Conservation (phyloP, 2,113 vertebrate genomes). For the Platysteira castanea region DNA sequence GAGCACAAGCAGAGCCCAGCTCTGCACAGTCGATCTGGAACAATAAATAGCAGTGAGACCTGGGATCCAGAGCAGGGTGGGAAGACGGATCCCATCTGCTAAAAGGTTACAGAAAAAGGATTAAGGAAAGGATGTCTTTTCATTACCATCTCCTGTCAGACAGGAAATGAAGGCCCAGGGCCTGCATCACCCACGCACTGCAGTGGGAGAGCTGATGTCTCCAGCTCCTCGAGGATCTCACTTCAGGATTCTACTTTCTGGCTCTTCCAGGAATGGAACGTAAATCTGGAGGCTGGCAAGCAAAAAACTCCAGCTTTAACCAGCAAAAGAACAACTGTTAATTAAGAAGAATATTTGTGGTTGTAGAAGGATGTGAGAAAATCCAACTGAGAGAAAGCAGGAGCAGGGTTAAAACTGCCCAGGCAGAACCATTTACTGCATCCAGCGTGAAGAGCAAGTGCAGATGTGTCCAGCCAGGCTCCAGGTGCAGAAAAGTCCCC, state of each 20-base stretch:
- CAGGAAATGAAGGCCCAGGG: conserved; percentile 50
- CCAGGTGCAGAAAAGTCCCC: background rate
- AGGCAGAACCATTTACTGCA: conserved; percentile 9
- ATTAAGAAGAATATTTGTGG: background rate
- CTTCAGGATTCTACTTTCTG: conserved; percentile 18
- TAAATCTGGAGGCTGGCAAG: conserved; percentile 51
- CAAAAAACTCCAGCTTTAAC: background rate
- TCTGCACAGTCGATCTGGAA: background rate
- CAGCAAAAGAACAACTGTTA: background rate
- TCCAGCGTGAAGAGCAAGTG: background rate
- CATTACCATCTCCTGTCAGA: conserved; percentile 30
- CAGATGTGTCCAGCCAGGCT: conserved; percentile 21
- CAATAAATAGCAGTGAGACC: background rate
- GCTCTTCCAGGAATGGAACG: background rate
- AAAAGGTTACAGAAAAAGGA: conserved; percentile 33
- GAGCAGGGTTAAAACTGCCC: background rate
- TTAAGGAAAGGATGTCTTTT: conserved; percentile 35
- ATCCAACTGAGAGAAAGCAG: conserved; percentile 2
- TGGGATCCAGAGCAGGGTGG: conserved; percentile 12
- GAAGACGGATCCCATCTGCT: conserved; percentile 56
- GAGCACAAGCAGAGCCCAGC: background rate
- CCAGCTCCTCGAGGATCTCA: conserved; percentile 23
- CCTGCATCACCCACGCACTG: conserved; percentile 49
- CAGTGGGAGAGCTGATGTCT: background rate
- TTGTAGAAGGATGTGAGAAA: background rate